phyloP scores from a whole-genome alignment of 2,797 vertebrate species.

The Helarctos malayanus region DNA sequence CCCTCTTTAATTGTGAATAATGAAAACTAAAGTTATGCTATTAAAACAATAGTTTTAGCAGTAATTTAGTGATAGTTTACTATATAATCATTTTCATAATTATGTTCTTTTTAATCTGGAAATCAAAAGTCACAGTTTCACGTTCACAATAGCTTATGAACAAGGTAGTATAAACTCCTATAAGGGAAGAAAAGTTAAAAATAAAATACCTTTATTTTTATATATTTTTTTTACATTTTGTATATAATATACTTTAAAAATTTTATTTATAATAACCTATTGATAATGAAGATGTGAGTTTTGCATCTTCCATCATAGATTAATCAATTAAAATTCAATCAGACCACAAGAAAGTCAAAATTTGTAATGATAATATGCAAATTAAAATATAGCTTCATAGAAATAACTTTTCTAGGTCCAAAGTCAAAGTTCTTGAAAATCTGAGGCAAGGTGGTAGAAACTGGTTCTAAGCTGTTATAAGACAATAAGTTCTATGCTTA shows the following conservation, averaged over 20 bases:
- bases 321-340: neutral
- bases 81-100: slow-evolving; percentile 28
- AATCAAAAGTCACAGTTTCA: slow-evolving; percentile 56
- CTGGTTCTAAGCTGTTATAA: neutral
- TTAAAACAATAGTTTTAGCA: slow-evolving; percentile 41
- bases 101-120: slow-evolving; percentile 30
- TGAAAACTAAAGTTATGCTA: slow-evolving; percentile 42
- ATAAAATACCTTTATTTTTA: neutral
- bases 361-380: neutral
- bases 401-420: neutral
- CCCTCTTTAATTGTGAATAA: slow-evolving; percentile 48
- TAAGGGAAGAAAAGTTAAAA: neutral
- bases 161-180: neutral
- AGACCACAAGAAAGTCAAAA: neutral
- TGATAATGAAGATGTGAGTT: neutral
- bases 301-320: neutral
- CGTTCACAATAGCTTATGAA: slow-evolving; percentile 1
- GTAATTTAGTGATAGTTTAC: slow-evolving; percentile 47
- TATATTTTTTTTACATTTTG: neutral
- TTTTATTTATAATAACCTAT: neutral
- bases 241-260: neutral
- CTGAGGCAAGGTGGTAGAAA: neutral
- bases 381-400: slow-evolving; percentile 42
- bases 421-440: neutral
- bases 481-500: neutral